Conservation (phyloP, 2,888 invertebrate genomes). For the Synergus itoensis region DNA sequence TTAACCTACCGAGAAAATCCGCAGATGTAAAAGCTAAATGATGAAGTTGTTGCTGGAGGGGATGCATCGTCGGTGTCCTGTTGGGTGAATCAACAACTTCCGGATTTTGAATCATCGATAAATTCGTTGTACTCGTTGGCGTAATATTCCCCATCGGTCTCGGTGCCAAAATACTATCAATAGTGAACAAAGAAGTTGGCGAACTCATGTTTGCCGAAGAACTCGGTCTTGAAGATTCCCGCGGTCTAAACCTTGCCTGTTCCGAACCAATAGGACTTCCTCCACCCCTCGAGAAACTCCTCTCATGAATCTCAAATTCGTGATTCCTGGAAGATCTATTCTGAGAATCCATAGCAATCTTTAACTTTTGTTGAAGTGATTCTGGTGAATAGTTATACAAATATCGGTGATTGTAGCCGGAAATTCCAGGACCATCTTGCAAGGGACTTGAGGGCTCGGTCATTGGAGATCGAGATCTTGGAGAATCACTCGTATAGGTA, state of each 20-base stretch:
- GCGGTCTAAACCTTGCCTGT: slow-evolving; percentile 60
- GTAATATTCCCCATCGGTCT: slow-evolving; percentile 79
- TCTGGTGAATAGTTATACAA: slow-evolving; percentile 70
- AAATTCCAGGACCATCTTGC: slow-evolving; percentile 67
- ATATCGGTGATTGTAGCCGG: slow-evolving; percentile 65
- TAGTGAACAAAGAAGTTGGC: slow-evolving; percentile 87
- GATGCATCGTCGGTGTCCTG: slow-evolving; percentile 68
- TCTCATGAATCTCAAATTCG: slow-evolving; percentile 59
- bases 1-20: slow-evolving; percentile 88
- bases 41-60: slow-evolving; percentile 75
- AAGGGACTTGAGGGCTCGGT: slow-evolving; percentile 74
- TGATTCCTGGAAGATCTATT: slow-evolving; percentile 56
- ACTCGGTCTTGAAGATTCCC: slow-evolving; percentile 69
- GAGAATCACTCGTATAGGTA: slow-evolving; percentile 72
- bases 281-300: slow-evolving; percentile 59
- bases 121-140: slow-evolving; percentile 66
- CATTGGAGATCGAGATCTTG: slow-evolving; percentile 75
- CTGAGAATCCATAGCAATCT: slow-evolving; percentile 49
- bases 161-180: slow-evolving; percentile 91
- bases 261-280: slow-evolving; percentile 61
- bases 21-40: slow-evolving; percentile 79
- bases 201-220: slow-evolving; percentile 79
- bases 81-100: slow-evolving; percentile 66
- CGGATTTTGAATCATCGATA: slow-evolving; percentile 54
- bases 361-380: slow-evolving; percentile 62